Base-by-base conservation (phyloP, 2,888 invertebrate genomes). In the Apodemia mormo region DNA sequence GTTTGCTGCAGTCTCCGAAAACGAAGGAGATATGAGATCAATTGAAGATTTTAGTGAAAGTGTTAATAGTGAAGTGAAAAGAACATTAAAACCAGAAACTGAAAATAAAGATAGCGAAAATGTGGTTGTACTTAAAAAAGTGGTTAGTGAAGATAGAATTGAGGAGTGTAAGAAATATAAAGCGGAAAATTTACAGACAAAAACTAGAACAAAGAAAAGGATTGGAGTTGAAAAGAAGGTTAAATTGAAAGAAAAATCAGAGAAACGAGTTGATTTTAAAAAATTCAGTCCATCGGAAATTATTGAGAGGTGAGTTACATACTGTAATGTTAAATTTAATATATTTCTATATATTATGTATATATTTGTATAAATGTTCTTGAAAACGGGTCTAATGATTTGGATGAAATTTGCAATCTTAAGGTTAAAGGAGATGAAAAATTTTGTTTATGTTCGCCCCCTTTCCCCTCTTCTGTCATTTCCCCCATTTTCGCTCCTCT, bases 281-380 rank as follows among this genome's bases (percentile, higher is more conserved):
- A 30, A 58, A 6, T 58, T 58, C 30, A 58, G 58, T 30, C 58
- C 58, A 9, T 58, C 58, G 9, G 58, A 58, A 58, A 58, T 58
- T 4, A 58, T 58, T 29, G 58, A 58, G 10, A 58, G 58, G 58
- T 58, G 30, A 58, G 58, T 58, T 58, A 29, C 9, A 22, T 22
- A 22, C 22, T 22, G 22, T 22, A 0, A 22, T 22, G 22, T 22
- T 22, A 22, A 22, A 22, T 22, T 22, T 22, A 22, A 22, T 22
- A 0, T 22, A 22, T 22, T 22, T 22, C 22, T 22, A 22, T 22
- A 22, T 22, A 22, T 22, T 22, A 22, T 0, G 22, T 22, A 22
- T 22, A 22, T 22, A 22, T 22, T 22, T 22, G 22, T 22, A 0
- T 22, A 22, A 22, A 22, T 22, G 22, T 22, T 22, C 22, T 22